These are phyloP conservation scores for Drosophila nasuta DNA, from an alignment of 1,140 invertebrate species.

Conservation along the genomic window DNA sequence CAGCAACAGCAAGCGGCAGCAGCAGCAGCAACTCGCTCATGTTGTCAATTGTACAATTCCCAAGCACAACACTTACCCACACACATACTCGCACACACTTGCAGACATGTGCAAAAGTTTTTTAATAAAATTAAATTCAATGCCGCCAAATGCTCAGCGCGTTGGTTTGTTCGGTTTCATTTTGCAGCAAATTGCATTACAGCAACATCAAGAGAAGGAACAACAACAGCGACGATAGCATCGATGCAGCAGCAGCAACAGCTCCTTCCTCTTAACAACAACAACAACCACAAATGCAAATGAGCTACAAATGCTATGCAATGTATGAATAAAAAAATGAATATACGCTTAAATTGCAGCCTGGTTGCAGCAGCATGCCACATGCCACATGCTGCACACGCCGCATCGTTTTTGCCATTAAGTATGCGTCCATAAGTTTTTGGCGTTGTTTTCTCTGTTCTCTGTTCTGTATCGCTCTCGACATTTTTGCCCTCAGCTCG, in stretches of 20 bases:
- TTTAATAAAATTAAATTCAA: slow-evolving; percentile 83
- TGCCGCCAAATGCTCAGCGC: slow-evolving; percentile 67
- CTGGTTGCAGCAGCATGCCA: slow-evolving; percentile 16
- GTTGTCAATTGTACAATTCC: slow-evolving; percentile 79
- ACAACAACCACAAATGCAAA: slow-evolving; percentile 75
- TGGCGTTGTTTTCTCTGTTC: not conserved
- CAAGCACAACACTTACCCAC: slow-evolving; percentile 52
- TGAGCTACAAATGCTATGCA: slow-evolving; percentile 79
- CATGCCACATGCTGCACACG: slow-evolving; percentile 10
- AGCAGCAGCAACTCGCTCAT: slow-evolving; percentile 60
- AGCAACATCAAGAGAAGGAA: slow-evolving; percentile 36
- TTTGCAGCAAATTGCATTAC: slow-evolving; percentile 76
- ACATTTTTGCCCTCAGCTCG: slow-evolving; percentile 54
- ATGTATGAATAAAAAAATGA: slow-evolving; percentile 79
- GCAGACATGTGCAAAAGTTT: slow-evolving; percentile 58
- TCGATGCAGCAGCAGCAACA: slow-evolving; percentile 8
- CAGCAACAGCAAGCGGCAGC: slow-evolving; percentile 33
- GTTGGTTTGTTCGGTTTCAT: slow-evolving; percentile 66
- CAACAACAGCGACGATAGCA: slow-evolving; percentile 38
- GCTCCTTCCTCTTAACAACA: slow-evolving; percentile 9
- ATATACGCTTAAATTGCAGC: slow-evolving; percentile 71
- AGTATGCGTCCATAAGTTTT: slow-evolving; percentile 53
- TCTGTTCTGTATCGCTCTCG: slow-evolving; percentile 21
- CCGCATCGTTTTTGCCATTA: slow-evolving; percentile 15
- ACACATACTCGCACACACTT: slow-evolving; percentile 30